A percentile compares a stretch with the other conserved stretches of the same genome.
phyloP scores from a whole-genome alignment of 2,113 vertebrate genomes.

The Axis porcinus region DNA sequence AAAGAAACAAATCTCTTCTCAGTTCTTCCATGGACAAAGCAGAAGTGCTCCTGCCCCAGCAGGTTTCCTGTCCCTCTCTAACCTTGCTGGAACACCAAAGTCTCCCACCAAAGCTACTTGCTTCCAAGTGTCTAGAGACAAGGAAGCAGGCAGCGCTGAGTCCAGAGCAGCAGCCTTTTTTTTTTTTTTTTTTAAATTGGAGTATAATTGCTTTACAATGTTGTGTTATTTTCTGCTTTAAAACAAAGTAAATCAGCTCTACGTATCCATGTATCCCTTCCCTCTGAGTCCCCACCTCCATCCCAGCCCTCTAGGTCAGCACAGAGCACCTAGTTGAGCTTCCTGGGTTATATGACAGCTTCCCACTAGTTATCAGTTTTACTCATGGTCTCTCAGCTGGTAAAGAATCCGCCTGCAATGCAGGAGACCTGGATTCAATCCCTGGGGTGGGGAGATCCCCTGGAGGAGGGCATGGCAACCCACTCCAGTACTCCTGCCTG shows the following conservation, averaged over 20 bases:
- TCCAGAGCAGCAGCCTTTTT: background rate
- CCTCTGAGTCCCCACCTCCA: background rate
- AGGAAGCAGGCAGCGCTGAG: background rate
- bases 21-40: background rate
- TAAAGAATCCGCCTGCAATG: background rate
- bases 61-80: background rate
- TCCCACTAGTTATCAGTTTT: background rate
- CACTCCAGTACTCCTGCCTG: background rate
- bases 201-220: background rate
- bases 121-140: background rate
- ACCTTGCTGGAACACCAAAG: background rate
- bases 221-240: background rate
- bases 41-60: background rate
- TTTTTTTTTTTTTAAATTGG: background rate
- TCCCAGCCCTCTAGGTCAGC: background rate
- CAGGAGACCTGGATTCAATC: background rate
- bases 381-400: background rate
- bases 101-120: background rate
- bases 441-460: background rate
- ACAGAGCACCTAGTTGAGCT: background rate
- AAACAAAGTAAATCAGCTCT: background rate
- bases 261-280: background rate
- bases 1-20: background rate
- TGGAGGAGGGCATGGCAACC: background rate
- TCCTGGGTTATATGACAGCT: background rate